phyloP scores from a whole-genome alignment of 2,888 invertebrate genomes.

The Omphaloscelis lunosa region DNA sequence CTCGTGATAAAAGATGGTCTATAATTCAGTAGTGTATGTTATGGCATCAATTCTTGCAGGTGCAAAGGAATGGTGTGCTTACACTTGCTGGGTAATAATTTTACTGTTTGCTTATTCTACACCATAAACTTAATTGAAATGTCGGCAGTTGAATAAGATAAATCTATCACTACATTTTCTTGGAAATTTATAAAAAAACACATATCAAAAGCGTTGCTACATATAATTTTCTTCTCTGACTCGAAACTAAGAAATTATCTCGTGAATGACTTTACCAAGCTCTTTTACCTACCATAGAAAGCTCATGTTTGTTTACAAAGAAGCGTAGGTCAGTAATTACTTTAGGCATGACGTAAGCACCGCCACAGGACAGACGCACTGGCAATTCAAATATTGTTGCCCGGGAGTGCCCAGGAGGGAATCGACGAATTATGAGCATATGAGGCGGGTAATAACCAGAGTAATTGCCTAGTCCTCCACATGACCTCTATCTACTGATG shows the following conservation, averaged over 20 bases:
- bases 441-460: constrained; percentile 38
- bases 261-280: neutral
- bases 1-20: neutral
- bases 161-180: neutral
- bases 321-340: constrained; percentile 36
- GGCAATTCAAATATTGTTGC: constrained; percentile 20
- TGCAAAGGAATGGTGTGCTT: neutral
- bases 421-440: constrained; percentile 47
- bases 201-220: neutral
- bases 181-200: neutral
- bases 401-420: constrained; percentile 41
- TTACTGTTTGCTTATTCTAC: neutral
- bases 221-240: neutral
- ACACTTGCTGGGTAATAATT: neutral
- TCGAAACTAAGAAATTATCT: neutral
- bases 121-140: neutral
- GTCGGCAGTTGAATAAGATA: neutral
- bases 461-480: constrained; percentile 29
- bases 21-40: neutral
- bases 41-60: neutral
- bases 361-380: constrained; percentile 27
- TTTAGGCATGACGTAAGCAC: constrained; percentile 10
- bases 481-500: constrained; percentile 2
- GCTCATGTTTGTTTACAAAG: constrained; percentile 7
- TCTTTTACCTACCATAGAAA: neutral